These are phyloP conservation scores for Aphidius gifuensis DNA, from an alignment of 1,140 invertebrate genomes.

Conservation along the genomic window DNA sequence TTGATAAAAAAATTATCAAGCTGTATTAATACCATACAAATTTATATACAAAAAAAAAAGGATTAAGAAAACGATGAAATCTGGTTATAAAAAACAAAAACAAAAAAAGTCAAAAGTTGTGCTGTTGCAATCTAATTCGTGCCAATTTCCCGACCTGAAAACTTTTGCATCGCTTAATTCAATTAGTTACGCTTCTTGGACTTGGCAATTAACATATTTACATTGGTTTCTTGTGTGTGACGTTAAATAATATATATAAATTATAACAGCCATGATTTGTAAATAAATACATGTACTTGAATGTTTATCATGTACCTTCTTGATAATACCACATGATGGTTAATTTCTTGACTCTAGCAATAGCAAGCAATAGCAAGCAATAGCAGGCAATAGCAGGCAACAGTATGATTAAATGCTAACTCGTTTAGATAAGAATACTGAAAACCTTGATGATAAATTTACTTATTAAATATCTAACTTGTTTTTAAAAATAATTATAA, in stretches of 20 bases:
- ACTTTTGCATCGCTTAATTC: conserved; percentile 39
- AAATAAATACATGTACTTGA: background rate
- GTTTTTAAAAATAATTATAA: too few species aligned
- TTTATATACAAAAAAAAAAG: background rate
- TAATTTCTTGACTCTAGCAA: conserved; percentile 3
- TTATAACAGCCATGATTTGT: too few species aligned
- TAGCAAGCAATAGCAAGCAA: too few species aligned
- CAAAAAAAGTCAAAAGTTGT: background rate
- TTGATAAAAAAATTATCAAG: too few species aligned
- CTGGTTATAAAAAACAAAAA: too few species aligned
- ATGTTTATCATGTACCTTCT: too few species aligned
- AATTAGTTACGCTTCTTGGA: conserved; percentile 39
- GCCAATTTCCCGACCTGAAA: conserved; percentile 33
- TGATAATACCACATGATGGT: conserved; percentile 2
- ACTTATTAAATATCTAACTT: too few species aligned
- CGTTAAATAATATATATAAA: background rate
- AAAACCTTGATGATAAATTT: too few species aligned
- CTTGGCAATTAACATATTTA: conserved; percentile 39
- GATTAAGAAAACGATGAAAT: too few species aligned
- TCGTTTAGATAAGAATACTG: conserved; percentile 1
- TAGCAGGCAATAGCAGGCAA: too few species aligned
- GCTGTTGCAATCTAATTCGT: conserved; percentile 32
- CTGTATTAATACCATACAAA: too few species aligned
- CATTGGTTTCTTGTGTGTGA: conserved; percentile 17
- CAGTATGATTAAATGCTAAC: background rate